Conservation (phyloP, 2,797 vertebrate species). For the Danio choprae region DNA sequence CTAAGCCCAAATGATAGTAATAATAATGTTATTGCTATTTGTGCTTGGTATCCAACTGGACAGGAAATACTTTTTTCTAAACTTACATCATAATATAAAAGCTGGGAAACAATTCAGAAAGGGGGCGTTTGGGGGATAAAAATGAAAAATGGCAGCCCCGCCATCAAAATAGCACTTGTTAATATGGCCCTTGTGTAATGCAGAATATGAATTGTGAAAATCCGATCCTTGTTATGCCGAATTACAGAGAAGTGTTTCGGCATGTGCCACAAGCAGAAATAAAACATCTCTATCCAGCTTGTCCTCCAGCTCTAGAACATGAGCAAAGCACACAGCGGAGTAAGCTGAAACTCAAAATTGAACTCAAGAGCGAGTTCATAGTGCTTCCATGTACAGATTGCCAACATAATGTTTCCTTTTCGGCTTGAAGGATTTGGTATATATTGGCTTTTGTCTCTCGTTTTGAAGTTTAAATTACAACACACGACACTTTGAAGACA, state of each 20-base stretch:
- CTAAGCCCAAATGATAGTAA: no score
- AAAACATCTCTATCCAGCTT: constrained; percentile 24
- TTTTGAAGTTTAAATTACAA: background rate
- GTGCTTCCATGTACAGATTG: background rate
- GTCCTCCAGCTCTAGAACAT: constrained; percentile 3
- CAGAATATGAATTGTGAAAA: constrained; percentile 32
- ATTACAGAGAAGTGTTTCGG: constrained; percentile 2
- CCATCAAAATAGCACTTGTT: constrained; percentile 17
- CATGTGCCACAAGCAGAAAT: background rate
- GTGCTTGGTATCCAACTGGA: background rate
- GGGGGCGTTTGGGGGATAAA: background rate
- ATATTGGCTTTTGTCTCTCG: background rate
- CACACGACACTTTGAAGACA: constrained; percentile 22
- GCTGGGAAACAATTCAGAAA: background rate
- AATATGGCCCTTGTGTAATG: background rate
- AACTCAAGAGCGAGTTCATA: constrained; percentile 7
- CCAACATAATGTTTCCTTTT: constrained; percentile 33
- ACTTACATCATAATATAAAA: background rate
- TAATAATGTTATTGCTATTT: background rate
- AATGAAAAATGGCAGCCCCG: background rate
- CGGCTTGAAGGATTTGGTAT: background rate
- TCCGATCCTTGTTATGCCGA: background rate
- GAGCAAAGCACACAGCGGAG: background rate
- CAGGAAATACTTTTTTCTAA: background rate
- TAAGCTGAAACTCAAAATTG: background rate